These are phyloP conservation scores for Drosophila flavopinicola DNA, from an alignment of 2,888 invertebrate genomes.

Conservation along the genomic window DNA sequence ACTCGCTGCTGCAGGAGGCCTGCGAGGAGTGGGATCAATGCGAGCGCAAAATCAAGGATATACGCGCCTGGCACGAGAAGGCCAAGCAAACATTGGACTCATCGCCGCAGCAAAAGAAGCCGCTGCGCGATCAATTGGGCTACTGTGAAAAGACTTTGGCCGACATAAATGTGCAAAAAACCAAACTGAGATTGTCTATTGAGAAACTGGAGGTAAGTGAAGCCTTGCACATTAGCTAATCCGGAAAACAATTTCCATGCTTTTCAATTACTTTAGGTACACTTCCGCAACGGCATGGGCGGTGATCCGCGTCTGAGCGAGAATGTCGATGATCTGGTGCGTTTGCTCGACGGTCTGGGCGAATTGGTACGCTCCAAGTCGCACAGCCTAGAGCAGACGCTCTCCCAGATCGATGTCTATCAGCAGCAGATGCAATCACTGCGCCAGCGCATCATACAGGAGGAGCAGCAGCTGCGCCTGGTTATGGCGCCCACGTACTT, in stretches of 20 bases:
- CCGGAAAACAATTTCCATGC: constrained; percentile 11
- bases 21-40: constrained; percentile 98
- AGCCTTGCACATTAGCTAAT: constrained; percentile 21
- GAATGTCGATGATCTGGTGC: constrained; percentile 89
- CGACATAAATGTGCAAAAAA: constrained; percentile 94
- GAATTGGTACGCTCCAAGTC: constrained; percentile 79
- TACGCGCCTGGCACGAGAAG: constrained; percentile 95
- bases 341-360: constrained; percentile 87
- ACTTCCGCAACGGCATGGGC: constrained; percentile 94
- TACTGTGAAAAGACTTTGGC: constrained; percentile 93
- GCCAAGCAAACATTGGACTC: constrained; percentile 91
- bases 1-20: constrained; percentile 94
- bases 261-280: constrained; percentile 87
- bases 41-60: constrained; percentile 96
- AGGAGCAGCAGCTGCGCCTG: constrained; percentile 93
- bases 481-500: constrained; percentile 93
- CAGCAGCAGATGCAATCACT: constrained; percentile 94
- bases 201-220: constrained; percentile 93
- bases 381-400: constrained; percentile 89
- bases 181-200: constrained; percentile 93
- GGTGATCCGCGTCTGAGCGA: constrained; percentile 91
- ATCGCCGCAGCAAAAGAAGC: constrained; percentile 93
- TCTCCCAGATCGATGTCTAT: constrained; percentile 94
- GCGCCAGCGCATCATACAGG: constrained; percentile 92
- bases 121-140: constrained; percentile 93